These are phyloP conservation scores for Toxotes lorentzi DNA, from an alignment of 2,797 vertebrate genomes.

Conservation along the genomic window DNA sequence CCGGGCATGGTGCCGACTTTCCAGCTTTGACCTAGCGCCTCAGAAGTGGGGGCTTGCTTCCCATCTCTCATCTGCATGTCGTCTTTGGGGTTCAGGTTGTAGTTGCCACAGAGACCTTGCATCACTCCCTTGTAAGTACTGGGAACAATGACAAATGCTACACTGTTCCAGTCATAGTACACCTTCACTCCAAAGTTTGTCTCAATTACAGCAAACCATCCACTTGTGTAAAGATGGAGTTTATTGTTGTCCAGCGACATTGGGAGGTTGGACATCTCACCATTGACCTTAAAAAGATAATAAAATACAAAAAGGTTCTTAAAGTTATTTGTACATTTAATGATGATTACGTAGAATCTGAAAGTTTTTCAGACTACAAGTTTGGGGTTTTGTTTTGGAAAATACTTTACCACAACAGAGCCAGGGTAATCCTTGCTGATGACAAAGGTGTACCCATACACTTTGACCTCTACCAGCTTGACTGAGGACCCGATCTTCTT, in stretches of 20 bases:
- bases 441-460: constrained; percentile 74
- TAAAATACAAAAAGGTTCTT: background rate
- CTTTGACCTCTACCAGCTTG: constrained; percentile 68
- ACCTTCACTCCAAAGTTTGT: constrained; percentile 81
- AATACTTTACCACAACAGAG: constrained; percentile 76
- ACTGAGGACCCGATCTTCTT: constrained; percentile 76
- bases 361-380: background rate
- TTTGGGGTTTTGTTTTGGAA: background rate
- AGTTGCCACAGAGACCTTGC: constrained; percentile 87
- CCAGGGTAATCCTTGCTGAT: constrained; percentile 74
- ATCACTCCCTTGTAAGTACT: constrained; percentile 65
- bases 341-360: background rate
- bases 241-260: constrained; percentile 64
- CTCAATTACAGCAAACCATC: constrained; percentile 69
- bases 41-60: background rate
- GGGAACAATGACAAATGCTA: constrained; percentile 78
- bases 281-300: constrained; percentile 77
- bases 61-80: constrained; percentile 67
- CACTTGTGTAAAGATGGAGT: constrained; percentile 75
- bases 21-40: constrained; percentile 82
- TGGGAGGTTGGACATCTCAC: constrained; percentile 77
- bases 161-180: constrained; percentile 82
- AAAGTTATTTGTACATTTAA: constrained; percentile 41
- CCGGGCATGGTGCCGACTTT: constrained; percentile 50
- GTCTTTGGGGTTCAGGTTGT: constrained; percentile 74